Evolutionary conservation across 2,888 invertebrate genomes (phyloP), one percentile per base, ranked within the genome.

Genomic region (Papilio protenor): DNA sequence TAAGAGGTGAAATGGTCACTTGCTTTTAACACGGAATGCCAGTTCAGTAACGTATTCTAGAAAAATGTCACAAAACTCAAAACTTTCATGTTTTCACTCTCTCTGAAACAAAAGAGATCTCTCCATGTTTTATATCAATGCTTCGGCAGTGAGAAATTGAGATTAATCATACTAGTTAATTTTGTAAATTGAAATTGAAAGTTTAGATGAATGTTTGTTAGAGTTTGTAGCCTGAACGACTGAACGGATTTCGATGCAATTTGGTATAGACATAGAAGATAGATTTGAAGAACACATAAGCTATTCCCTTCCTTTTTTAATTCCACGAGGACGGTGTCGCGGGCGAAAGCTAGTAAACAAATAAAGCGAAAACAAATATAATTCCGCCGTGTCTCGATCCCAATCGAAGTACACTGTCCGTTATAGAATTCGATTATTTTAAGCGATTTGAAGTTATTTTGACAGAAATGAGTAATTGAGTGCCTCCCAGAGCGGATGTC

Each of bases 391-490:
- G 27, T 27, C 52, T 23, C 21, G 52, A 64, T 69, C 27, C 75
- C 79, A 81, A 81, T 79, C 69, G 61, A 77, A 40, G 61, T 81
- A 82, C 81, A 75, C 81, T 47, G 84, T 79, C 83, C 84, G 81
- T 85, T 84, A 83, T 76, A 82, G 81, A 82, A 87, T 85, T 85
- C 87, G 87, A 90, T 90, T 89, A 90, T 90, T 91, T 90, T 87
- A 87, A 89, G 87, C 87, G 84, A 87, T 85, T 82, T 75, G 80
- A 88, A 87, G 86, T 91, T 91, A 92, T 92, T 92, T 91, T 91
- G 92, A 92, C 92, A 89, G 83, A 86, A 89, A 89, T 92, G 92
- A 92, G 85, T 91, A 91, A 93, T 92, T 88, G 91, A 89, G 86
- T 87, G 86, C 90, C 87, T 84, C 88, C 84, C 88, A 88, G 85